Conservation (phyloP, 2,113 vertebrate genomes). For the Elephantulus edwardii region DNA sequence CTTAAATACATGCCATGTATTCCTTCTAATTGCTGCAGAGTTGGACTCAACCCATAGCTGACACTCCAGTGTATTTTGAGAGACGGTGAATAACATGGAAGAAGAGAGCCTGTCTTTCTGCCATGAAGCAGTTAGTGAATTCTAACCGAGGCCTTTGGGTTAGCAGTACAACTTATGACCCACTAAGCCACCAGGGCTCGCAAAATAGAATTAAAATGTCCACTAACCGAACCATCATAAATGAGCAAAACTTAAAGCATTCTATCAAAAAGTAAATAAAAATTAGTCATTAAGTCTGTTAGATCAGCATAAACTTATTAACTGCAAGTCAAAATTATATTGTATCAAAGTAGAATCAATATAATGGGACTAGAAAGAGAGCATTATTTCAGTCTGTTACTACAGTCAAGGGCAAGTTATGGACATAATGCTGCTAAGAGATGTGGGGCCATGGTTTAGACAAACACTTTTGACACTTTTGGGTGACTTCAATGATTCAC, state of each 20-base stretch:
- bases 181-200: no score
- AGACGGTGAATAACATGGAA: no score
- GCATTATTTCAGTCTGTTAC: conserved; percentile 47
- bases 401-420: conserved; percentile 39
- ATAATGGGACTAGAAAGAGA: conserved; percentile 39
- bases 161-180: no score
- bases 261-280: conserved; percentile 43
- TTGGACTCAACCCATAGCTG: no score
- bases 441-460: conserved; percentile 51
- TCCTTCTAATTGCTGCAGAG: no score
- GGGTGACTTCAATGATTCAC: conserved; percentile 47
- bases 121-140: no score
- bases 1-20: no score
- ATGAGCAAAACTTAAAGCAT: conserved; percentile 29
- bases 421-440: conserved; percentile 17
- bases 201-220: no score
- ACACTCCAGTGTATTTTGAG: no score
- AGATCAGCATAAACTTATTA: conserved; percentile 46
- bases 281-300: conserved; percentile 50
- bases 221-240: conserved; percentile 27
- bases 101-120: no score
- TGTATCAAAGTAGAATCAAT: conserved; percentile 47
- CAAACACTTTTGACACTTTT: conserved; percentile 51
- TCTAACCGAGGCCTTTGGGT: no score
- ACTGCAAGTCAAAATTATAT: conserved; percentile 28